These are phyloP conservation scores for Aegotheles bennettii DNA, from an alignment of 2,113 vertebrate genomes.

Conservation along the genomic window DNA sequence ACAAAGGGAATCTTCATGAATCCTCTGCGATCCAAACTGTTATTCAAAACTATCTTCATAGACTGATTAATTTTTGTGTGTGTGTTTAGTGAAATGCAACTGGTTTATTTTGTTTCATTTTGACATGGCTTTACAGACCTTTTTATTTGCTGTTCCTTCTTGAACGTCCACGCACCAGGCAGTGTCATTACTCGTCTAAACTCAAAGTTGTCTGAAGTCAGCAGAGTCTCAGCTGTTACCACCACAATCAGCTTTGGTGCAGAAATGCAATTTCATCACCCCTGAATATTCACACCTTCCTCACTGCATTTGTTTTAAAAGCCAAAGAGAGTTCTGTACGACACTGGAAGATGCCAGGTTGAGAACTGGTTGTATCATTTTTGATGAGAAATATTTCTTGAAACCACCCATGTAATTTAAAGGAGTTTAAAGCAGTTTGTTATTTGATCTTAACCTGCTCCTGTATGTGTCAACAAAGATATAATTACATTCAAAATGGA, in stretches of 20 bases:
- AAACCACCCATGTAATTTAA: not conserved
- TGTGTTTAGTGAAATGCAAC: not conserved
- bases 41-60: not conserved
- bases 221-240: not conserved
- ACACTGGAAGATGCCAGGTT: not conserved
- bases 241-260: not conserved
- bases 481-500: not conserved
- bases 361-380: not conserved
- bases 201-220: not conserved
- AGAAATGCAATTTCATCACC: not conserved
- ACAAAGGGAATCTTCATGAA: not conserved
- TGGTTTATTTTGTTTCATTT: not conserved
- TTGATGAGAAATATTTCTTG: not conserved
- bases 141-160: not conserved
- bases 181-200: not conserved
- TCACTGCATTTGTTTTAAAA: not conserved
- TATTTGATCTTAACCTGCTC: slow-evolving; percentile 20
- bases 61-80: not conserved
- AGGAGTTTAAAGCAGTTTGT: not conserved
- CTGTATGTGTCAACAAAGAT: slow-evolving; percentile 19
- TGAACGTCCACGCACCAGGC: not conserved
- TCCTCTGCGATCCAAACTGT: not conserved
- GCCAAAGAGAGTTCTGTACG: not conserved
- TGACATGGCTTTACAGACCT: not conserved
- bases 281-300: not conserved